Percentiles rank a stretch among this genome's conserved stretches.
Conservation (phyloP, 2,888 invertebrate genomes). For the Chymomyza caudatula region DNA sequence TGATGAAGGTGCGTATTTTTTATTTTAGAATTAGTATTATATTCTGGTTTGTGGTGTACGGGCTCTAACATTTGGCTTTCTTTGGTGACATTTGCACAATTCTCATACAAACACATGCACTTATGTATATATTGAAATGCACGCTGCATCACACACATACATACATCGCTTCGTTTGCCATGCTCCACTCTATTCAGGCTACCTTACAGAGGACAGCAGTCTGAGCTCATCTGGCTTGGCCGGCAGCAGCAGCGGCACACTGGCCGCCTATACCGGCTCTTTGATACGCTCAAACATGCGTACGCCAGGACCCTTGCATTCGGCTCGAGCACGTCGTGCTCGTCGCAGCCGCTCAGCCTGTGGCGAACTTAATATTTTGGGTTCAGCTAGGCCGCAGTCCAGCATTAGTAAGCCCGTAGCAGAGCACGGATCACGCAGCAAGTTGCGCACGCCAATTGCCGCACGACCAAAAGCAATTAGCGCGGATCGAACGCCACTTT, state of each 20-base stretch:
- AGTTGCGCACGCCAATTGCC: conserved; percentile 73
- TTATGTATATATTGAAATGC: conserved; percentile 13
- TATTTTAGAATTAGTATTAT: neutral
- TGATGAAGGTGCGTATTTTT: conserved; percentile 59
- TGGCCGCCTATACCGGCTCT: conserved; percentile 40
- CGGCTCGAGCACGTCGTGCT: conserved; percentile 73
- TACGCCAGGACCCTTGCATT: conserved; percentile 74
- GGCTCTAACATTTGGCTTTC: conserved; percentile 18
- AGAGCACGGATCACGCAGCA: conserved; percentile 67
- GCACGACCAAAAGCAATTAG: conserved; percentile 73
- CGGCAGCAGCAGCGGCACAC: conserved; percentile 32
- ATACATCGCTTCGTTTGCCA: conserved; percentile 18
- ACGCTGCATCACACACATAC: conserved; percentile 17
- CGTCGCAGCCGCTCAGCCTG: conserved; percentile 76
- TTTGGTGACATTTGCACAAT: conserved; percentile 10
- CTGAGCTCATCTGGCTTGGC: conserved; percentile 30
- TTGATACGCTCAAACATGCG: conserved; percentile 49
- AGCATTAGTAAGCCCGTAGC: neutral
- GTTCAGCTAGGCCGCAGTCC: conserved; percentile 28
- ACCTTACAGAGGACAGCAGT: conserved; percentile 78
- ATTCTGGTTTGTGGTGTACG: conserved; percentile 24
- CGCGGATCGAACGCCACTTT: conserved; percentile 72
- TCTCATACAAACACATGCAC: conserved; percentile 12
- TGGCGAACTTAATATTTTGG: conserved; percentile 31
- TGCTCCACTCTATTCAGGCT: conserved; percentile 71